phyloP scores from a whole-genome alignment of 2,113 vertebrate species.

The Pheucticus melanocephalus region DNA sequence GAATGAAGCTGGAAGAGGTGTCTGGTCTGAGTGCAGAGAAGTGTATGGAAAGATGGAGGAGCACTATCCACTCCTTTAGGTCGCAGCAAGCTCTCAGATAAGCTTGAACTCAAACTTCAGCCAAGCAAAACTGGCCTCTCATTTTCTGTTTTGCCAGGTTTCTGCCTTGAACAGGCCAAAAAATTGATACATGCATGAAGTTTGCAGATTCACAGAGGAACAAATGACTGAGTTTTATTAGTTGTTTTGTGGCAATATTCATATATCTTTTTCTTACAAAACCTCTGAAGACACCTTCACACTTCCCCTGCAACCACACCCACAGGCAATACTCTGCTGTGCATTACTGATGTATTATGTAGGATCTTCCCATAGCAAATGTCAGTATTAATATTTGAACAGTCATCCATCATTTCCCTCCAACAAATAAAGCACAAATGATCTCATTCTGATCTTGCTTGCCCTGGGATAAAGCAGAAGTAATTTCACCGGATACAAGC shows the following conservation, averaged over 20 bases:
- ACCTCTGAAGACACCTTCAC: background rate
- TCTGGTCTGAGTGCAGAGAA: background rate
- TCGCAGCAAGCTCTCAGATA: background rate
- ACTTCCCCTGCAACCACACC: background rate
- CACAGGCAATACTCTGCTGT: background rate
- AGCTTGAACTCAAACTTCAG: background rate
- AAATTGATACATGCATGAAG: background rate
- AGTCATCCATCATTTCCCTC: background rate
- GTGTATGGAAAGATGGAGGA: background rate
- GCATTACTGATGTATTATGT: background rate
- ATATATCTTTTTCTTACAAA: background rate
- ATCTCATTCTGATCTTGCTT: background rate
- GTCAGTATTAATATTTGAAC: constrained; percentile 10
- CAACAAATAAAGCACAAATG: background rate
- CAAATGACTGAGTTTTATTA: background rate
- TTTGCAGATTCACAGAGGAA: background rate
- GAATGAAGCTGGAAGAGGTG: background rate
- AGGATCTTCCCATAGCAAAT: background rate
- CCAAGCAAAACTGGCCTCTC: background rate
- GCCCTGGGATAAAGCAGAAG: background rate
- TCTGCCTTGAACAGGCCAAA: background rate
- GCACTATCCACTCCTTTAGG: accelerated
- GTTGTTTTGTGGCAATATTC: background rate
- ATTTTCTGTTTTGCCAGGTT: background rate
- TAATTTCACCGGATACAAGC: background rate